A percentile compares a stretch with the other conserved stretches of the same genome.
Evolutionary conservation across 1,140 invertebrate species (phyloP).

Genomic region (Musca vetustissima): DNA sequence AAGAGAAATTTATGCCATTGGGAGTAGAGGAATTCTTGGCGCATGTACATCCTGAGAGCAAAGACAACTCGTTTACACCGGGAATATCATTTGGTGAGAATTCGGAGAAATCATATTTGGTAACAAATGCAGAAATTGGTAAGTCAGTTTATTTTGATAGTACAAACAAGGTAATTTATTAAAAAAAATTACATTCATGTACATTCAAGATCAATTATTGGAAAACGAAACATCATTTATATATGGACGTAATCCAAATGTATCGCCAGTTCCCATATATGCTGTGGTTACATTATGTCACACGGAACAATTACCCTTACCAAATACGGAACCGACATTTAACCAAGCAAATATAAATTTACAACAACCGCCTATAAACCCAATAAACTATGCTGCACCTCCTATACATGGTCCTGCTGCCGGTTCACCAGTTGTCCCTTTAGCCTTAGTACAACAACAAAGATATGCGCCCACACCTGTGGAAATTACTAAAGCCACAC

Average conservation of each 20-base stretch:
- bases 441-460: neutral
- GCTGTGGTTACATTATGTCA: slow-evolving; percentile 58
- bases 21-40: slow-evolving; percentile 64
- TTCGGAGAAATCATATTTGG: slow-evolving; percentile 58
- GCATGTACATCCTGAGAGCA: slow-evolving; percentile 59
- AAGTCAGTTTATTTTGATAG: slow-evolving; percentile 31
- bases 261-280: slow-evolving; percentile 62
- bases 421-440: neutral
- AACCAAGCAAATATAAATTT: neutral
- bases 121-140: slow-evolving; percentile 60
- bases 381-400: neutral
- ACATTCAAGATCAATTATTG: slow-evolving; percentile 57
- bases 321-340: slow-evolving; percentile 41
- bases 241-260: slow-evolving; percentile 62
- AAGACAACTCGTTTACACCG: slow-evolving; percentile 38
- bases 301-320: neutral
- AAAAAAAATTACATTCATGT: neutral
- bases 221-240: slow-evolving; percentile 62
- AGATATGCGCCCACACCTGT: neutral
- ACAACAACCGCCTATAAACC: too few relatives aligned
- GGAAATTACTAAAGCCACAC: slow-evolving; percentile 27
- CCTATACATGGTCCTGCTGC: neutral
- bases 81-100: slow-evolving; percentile 45
- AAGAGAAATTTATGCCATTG: slow-evolving; percentile 64
- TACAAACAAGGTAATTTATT: neutral